Conservation (phyloP, 1,140 invertebrate species). For the Aricia agestis region DNA sequence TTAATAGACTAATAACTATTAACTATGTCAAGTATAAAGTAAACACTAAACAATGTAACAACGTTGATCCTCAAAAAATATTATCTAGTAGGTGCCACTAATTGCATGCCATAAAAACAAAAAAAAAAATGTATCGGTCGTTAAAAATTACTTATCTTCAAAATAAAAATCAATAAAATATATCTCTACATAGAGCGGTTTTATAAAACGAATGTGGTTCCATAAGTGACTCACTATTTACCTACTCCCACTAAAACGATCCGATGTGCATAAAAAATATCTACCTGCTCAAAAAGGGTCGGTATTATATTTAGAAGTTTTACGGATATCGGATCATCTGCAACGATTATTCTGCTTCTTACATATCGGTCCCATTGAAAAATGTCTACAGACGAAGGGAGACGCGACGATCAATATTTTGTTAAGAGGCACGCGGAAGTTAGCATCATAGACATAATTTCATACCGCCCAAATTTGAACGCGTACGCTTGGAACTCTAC, state of each 20-base stretch:
- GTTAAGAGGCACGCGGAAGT: constrained; percentile 63
- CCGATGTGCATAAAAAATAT: constrained; percentile 67
- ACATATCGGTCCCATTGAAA: constrained; percentile 51
- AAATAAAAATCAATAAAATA: neutral
- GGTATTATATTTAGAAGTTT: constrained; percentile 52
- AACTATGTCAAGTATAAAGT: no score
- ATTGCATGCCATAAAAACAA: no score
- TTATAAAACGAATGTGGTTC: neutral
- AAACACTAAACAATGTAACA: no score
- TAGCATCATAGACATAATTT: constrained; percentile 54
- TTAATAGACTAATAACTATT: no score
- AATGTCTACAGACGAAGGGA: constrained; percentile 59
- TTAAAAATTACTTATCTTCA: neutral
- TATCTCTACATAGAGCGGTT: neutral
- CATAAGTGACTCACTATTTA: constrained; percentile 5
- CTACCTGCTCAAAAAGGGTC: constrained; percentile 60
- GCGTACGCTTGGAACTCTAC: constrained; percentile 19
- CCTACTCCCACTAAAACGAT: constrained; percentile 39
- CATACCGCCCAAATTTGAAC: constrained; percentile 61
- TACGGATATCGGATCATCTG: constrained; percentile 56
- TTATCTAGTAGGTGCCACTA: no score
- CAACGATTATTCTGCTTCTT: constrained; percentile 58
- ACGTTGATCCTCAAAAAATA: no score
- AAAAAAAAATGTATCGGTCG: neutral
- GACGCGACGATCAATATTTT: constrained; percentile 72